phyloP scores from a whole-genome alignment of 2,797 vertebrate species.

The Enteromius radiatus region DNA sequence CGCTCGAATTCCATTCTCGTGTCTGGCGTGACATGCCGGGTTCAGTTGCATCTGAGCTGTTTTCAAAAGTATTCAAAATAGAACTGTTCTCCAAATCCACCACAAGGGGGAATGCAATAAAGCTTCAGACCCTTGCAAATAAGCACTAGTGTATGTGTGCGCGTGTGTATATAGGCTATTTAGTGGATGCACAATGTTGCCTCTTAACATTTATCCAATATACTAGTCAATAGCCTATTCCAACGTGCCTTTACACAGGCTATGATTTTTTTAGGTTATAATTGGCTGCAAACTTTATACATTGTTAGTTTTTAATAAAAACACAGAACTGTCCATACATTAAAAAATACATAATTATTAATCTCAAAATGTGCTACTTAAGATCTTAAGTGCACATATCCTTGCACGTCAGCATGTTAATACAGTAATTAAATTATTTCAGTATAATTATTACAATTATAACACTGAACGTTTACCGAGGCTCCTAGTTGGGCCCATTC shows the following conservation, averaged over 20 bases:
- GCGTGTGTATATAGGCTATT: no score
- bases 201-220: background rate
- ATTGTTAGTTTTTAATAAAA: background rate
- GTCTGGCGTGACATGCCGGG: background rate
- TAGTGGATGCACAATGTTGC: background rate
- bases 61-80: background rate
- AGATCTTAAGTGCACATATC: background rate
- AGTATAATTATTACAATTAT: background rate
- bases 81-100: constrained; percentile 29
- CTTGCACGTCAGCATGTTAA: background rate
- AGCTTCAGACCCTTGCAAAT: background rate
- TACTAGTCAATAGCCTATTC: background rate
- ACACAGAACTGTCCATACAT: background rate
- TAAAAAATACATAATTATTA: background rate
- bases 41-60: background rate
- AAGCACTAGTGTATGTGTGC: background rate
- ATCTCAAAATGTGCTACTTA: background rate
- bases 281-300: background rate
- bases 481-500: background rate
- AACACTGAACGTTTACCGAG: background rate
- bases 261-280: background rate
- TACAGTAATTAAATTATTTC: background rate
- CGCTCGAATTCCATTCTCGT: background rate
- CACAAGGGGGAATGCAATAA: constrained; percentile 46
- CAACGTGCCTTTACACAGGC: background rate